Evolutionary conservation across 2,797 vertebrate species (phyloP).

Genomic region (Phoebastria nigripes): DNA sequence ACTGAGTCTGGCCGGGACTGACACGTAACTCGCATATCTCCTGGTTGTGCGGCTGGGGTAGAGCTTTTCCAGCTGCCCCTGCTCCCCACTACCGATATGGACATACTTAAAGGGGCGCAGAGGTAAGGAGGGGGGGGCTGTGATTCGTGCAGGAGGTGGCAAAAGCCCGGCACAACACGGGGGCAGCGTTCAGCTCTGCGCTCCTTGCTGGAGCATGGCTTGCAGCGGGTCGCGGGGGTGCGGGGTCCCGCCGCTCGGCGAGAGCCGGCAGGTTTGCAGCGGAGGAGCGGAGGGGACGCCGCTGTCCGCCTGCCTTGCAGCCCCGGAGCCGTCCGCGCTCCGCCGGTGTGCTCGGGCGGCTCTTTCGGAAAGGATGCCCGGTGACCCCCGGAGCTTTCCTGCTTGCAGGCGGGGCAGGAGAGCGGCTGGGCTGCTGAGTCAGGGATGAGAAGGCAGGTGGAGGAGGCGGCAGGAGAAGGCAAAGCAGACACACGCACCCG

Average conservation of each 20-base stretch:
- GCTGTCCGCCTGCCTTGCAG: not conserved
- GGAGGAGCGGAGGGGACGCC: too few relatives aligned
- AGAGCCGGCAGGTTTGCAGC: not conserved
- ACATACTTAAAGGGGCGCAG: too few relatives aligned
- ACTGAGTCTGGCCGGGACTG: accelerated
- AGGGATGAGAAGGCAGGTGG: not conserved
- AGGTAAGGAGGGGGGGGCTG: too few relatives aligned
- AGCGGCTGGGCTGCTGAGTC: not conserved
- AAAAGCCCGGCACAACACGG: not conserved
- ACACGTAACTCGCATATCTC: accelerated
- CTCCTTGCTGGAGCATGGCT: not conserved
- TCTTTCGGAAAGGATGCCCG: too few relatives aligned
- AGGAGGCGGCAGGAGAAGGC: not conserved
- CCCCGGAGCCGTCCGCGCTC: too few relatives aligned
- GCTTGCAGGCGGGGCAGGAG: not conserved
- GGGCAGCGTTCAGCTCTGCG: not conserved
- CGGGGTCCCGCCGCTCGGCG: not conserved
- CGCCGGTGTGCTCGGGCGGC: too few relatives aligned
- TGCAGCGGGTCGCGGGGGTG: not conserved
- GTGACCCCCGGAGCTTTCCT: not conserved
- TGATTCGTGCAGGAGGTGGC: not conserved
- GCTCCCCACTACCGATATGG: too few relatives aligned
- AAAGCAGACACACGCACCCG: too few relatives aligned
- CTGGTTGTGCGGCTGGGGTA: not conserved
- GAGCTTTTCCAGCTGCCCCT: not conserved